Base-by-base conservation (phyloP, 2,113 vertebrate species). In the Xiphophorus maculatus region DNA sequence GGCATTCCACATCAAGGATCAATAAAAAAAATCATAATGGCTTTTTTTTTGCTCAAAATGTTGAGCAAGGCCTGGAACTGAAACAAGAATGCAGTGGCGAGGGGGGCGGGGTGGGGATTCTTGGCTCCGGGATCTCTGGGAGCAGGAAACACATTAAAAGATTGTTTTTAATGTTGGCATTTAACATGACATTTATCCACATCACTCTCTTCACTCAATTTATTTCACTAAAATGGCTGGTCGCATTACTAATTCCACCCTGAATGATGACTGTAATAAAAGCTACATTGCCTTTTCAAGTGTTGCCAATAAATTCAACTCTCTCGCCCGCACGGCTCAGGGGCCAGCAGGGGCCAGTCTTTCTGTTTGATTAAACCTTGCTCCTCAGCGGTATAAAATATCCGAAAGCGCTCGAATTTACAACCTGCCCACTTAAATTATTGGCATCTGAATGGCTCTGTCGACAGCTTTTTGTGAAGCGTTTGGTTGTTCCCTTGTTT, bases 361-460 rank as follows among this genome's bases (percentile, higher is more conserved):
- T 87, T 88, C 76, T 90, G 89, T 91, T 92, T 94, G 87, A 92
- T 90, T 92, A 89, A 92, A 92, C 90, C 85, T 89, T 90, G 89
- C 86, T 91, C 88, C 83, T 76, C 69, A 66, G 75, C 74, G 83
- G 79, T 84, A 80, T 82, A 51, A 91, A 91, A 90, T 87, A 89
- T 89, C 87, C 83, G 88, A 86, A 86, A 72, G 81, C 88, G 84
- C 80, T 90, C 84, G 78, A 85, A 91, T 92, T 91, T 90, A 90
- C 88, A 90, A 75, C 84, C 77, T 70, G 14, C 81, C 80, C 71
- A 25, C 65, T 89, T 88, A 67, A 89, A 91, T 89, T 85, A 91
- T 90, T 91, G 89, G 90, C 88, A 91, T 76, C 64, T 81, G 27
- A 0, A 74, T 82, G 61, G 78, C 9, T 40, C 78, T 71, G 40